Conservation (phyloP, 2,888 invertebrate species). For the Cremastobaeus sp. region DNA sequence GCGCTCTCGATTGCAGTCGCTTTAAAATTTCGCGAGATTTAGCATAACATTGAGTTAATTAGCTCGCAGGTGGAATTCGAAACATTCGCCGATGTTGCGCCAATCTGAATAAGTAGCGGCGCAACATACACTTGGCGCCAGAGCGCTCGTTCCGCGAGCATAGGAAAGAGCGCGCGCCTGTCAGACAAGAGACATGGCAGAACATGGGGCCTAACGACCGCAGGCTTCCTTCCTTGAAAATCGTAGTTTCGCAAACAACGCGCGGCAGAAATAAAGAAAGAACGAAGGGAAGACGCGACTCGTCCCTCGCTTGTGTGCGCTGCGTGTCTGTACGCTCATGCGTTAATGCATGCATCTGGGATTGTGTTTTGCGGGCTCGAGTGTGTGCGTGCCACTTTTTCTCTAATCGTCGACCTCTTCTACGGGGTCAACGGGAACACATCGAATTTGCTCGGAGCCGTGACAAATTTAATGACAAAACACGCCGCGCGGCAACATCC, state of each 20-base stretch:
- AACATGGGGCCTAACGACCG: slow-evolving; percentile 60
- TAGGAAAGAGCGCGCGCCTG: slow-evolving; percentile 51
- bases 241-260: slow-evolving; percentile 49
- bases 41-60: slow-evolving; percentile 77
- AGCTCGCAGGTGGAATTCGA: slow-evolving; percentile 74
- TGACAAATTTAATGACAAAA: slow-evolving; percentile 57
- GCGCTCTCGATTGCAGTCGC: slow-evolving; percentile 51
- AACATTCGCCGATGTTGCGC: slow-evolving; percentile 66
- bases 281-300: not conserved
- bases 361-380: slow-evolving; percentile 9
- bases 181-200: slow-evolving; percentile 63
- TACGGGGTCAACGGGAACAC: slow-evolving; percentile 47
- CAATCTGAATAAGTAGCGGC: slow-evolving; percentile 44
- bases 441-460: slow-evolving; percentile 46
- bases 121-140: slow-evolving; percentile 74
- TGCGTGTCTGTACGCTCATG: not conserved
- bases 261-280: slow-evolving; percentile 18
- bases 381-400: slow-evolving; percentile 16
- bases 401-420: slow-evolving; percentile 53
- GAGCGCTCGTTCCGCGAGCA: slow-evolving; percentile 68
- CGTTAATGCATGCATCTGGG: slow-evolving; percentile 9
- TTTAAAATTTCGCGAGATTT: slow-evolving; percentile 74
- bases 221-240: slow-evolving; percentile 55
- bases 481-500: slow-evolving; percentile 51
- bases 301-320: not conserved